A percentile compares a stretch with the other conserved stretches of the same genome.
Evolutionary conservation across 2,888 invertebrate species (phyloP).

Genomic region (Ceriagrion tenellum): DNA sequence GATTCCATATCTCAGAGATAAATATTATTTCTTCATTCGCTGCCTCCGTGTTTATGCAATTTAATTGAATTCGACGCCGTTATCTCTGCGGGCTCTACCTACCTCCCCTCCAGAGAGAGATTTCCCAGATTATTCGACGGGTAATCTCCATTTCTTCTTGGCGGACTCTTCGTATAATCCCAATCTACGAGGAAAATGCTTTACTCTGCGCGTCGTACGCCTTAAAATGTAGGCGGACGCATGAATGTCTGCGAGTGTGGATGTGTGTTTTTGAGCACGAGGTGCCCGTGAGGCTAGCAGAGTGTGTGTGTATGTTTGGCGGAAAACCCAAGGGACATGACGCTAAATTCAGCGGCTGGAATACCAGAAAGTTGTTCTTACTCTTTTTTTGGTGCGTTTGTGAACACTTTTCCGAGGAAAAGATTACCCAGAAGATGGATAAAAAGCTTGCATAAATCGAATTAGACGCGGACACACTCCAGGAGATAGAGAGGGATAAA

Average conservation of each 20-base stretch:
- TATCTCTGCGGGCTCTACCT: constrained; percentile 17
- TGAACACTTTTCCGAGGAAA: not conserved
- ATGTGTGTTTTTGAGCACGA: not conserved
- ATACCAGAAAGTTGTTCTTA: not conserved
- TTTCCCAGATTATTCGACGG: constrained; percentile 41
- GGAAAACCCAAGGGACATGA: not conserved
- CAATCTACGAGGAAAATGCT: not conserved
- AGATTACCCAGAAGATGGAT: not conserved
- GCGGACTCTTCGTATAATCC: not conserved
- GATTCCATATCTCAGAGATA: constrained; percentile 9
- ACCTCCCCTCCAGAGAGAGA: constrained; percentile 19
- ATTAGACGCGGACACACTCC: not conserved
- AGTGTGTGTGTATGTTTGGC: not conserved
- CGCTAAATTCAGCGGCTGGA: not conserved
- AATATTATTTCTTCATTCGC: constrained; percentile 63
- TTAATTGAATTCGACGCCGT: constrained; percentile 54
- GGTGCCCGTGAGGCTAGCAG: not conserved
- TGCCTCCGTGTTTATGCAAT: constrained; percentile 55
- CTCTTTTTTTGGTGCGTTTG: not conserved
- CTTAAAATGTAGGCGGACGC: not conserved
- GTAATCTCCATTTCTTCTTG: not conserved
- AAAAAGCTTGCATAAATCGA: not conserved
- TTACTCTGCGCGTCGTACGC: not conserved
- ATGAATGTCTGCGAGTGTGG: not conserved
- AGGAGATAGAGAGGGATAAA: not conserved